Evolutionary conservation across 2,888 invertebrate genomes (phyloP).

Genomic region (Chelonus formosanus): DNA sequence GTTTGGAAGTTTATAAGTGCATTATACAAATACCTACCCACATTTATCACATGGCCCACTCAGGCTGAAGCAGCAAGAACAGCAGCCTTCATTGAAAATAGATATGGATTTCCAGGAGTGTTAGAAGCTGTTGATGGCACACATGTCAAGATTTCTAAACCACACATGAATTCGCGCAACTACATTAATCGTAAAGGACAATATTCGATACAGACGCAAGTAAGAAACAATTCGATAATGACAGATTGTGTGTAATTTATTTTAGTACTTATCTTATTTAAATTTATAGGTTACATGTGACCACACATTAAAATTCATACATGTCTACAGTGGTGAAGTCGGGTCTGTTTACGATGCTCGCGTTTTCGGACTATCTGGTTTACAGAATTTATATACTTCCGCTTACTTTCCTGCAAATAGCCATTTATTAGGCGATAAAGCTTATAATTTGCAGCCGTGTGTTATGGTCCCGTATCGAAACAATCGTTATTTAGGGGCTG

Average conservation of each 20-base stretch:
- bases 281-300: conserved; percentile 34
- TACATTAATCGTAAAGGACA: conserved; percentile 14
- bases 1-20: conserved; percentile 9
- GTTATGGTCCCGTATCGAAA: conserved; percentile 28
- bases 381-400: conserved; percentile 32
- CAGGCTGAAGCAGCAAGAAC: neutral
- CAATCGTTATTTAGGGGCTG: conserved; percentile 19
- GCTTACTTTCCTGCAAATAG: conserved; percentile 26
- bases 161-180: neutral
- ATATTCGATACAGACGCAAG: conserved; percentile 32
- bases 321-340: conserved; percentile 32
- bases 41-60: conserved; percentile 13
- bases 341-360: conserved; percentile 39
- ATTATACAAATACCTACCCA: neutral
- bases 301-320: conserved; percentile 33
- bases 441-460: conserved; percentile 24
- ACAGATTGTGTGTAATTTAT: neutral
- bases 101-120: conserved; percentile 5
- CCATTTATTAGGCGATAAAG: conserved; percentile 26
- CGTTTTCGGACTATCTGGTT: conserved; percentile 35
- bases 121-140: conserved; percentile 2
- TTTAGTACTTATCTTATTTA: no score
- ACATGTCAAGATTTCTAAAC: neutral
- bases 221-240: neutral
- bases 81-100: neutral